These are phyloP conservation scores for Dolichallabes microphthalmus DNA, from an alignment of 2,113 vertebrate species.

Conservation along the genomic window DNA sequence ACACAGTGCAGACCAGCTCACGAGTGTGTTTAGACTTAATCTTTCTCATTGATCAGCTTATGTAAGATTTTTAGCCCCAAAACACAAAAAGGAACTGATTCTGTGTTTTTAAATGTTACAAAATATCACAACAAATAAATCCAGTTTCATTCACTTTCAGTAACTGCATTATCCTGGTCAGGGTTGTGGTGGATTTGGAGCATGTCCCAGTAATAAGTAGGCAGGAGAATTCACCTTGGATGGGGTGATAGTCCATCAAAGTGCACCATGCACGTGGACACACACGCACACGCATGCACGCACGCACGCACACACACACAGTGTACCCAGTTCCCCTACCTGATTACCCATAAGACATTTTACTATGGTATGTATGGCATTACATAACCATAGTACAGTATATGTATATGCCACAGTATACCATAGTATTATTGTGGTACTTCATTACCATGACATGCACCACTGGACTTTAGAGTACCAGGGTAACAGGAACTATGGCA, in stretches of 20 bases:
- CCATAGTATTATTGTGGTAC: no score
- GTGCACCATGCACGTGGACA: background rate
- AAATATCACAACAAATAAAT: background rate
- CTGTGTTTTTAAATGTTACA: background rate
- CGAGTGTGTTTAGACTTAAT: background rate
- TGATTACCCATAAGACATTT: background rate
- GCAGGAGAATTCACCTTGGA: background rate
- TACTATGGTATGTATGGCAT: no score
- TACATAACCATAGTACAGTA: no score
- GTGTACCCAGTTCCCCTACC: background rate
- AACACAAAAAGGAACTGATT: background rate
- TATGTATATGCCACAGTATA: no score
- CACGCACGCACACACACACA: background rate
- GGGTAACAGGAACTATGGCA: no score
- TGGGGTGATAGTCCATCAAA: background rate
- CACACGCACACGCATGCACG: background rate
- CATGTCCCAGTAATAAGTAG: background rate
- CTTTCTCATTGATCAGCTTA: background rate
- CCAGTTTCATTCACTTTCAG: background rate
- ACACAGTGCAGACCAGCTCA: background rate
- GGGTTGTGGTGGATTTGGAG: background rate
- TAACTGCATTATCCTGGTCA: background rate
- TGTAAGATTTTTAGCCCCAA: background rate
- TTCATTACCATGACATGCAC: no score
- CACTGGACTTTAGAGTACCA: no score